Evolutionary conservation across 2,888 invertebrate genomes (phyloP).

Genomic region (Epistrophe grossulariae): DNA sequence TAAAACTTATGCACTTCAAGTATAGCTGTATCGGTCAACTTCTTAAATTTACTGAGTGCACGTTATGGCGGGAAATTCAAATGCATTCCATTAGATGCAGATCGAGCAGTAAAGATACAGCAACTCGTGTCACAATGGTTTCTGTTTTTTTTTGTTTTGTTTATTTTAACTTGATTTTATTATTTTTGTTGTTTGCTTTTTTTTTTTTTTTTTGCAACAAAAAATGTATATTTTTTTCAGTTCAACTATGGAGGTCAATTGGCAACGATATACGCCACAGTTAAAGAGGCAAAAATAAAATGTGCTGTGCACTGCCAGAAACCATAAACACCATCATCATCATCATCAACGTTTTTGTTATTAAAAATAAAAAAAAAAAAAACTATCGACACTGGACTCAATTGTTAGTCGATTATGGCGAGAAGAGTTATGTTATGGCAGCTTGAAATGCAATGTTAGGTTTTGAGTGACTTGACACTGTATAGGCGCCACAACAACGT

Average conservation of each 20-base stretch:
- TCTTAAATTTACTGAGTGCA: not conserved
- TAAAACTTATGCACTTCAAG: conserved; percentile 30
- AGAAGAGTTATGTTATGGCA: conserved; percentile 21
- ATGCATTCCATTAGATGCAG: conserved; percentile 53
- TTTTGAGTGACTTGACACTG: conserved; percentile 40
- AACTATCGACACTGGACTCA: conserved; percentile 33
- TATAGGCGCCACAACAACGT: conserved; percentile 49
- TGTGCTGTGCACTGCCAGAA: conserved; percentile 32
- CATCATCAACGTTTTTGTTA: conserved; percentile 33
- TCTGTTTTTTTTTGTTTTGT: conserved; percentile 34
- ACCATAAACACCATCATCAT: conserved; percentile 41
- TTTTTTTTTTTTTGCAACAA: not conserved
- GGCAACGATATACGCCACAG: conserved; percentile 62
- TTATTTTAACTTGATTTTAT: conserved; percentile 41
- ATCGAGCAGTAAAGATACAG: conserved; percentile 17
- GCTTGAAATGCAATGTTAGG: conserved; percentile 29
- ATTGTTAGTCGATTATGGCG: conserved; percentile 55
- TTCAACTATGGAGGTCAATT: conserved; percentile 73
- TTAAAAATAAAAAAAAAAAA: conserved; percentile 8
- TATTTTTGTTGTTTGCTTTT: not conserved
- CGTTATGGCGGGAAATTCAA: conserved; percentile 39
- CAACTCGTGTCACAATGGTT: conserved; percentile 22
- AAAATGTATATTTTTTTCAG: conserved; percentile 41
- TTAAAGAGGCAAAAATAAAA: conserved; percentile 22
- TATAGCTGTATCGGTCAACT: conserved; percentile 29